Evolutionary conservation across 2,113 vertebrate species (phyloP), one percentile per base, ranked within the genome.

Genomic region (Trogon surrucura): DNA sequence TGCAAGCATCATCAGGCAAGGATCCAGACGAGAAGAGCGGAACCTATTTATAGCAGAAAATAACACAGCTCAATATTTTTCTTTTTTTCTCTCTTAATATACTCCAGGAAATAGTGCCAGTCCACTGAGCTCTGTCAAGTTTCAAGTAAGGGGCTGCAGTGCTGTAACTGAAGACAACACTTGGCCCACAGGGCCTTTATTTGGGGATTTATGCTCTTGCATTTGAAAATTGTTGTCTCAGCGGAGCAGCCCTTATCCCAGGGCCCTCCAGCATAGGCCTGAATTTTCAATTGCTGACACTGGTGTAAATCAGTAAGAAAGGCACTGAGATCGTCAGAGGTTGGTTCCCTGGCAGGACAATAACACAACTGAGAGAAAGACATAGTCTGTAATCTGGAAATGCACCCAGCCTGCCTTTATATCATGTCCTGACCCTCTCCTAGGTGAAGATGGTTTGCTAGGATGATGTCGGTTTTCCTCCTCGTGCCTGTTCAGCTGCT

Each of bases 21-120:
- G 79, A 60, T 78, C 57, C 92, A 93, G 83, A 89, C 51, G 79
- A 83, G 56, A 82, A 27, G 30, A 80, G 44, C 41, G 48, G 51
- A 75, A 66, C 44, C 27, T 88, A 54, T 79, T 91, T 90, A 79
- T 57, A 80, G 61, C 69, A 89, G 69, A 79, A 96, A 95, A 92
- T 47, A 79, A 47, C 32, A 56, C 1, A 2, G 57, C 61, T 89
- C 0, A 0, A 11, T 94, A 72, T 79, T 93, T 90, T 25, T 87
- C 29, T 23, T 27, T 86, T 36, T 94, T 84, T 25, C 41, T 61
- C 34, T 67, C 67, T 34, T 60, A 56, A 30, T 74, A 66, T 17
- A 16, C 36, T 64, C 44, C 2, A 3, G 36, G 14, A 93, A 66
- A 74, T 30, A 47, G 1, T 61, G 61, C 27, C 65, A 53, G 48